phyloP scores from a whole-genome alignment of 2,113 vertebrate species.

The Thunnus thynnus region DNA sequence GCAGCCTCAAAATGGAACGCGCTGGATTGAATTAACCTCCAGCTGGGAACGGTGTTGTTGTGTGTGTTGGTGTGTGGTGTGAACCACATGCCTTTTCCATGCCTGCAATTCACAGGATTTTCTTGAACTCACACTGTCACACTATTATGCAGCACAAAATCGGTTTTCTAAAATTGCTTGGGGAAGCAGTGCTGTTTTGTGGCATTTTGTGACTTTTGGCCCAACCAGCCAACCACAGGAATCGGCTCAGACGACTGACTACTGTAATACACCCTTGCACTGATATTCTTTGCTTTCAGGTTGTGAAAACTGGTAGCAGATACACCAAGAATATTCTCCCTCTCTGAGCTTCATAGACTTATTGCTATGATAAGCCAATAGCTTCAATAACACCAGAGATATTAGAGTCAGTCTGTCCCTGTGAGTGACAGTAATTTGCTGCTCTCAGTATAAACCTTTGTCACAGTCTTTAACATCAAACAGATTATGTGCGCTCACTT shows the following conservation, averaged over 20 bases:
- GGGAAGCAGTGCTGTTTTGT: constrained; percentile 52
- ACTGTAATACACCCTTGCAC: constrained; percentile 34
- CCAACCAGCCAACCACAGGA: constrained; percentile 45
- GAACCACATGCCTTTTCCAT: constrained; percentile 61
- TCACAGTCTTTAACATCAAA: constrained; percentile 73
- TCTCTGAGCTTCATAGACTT: constrained; percentile 17
- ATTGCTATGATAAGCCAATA: constrained; percentile 50
- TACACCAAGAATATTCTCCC: constrained; percentile 18
- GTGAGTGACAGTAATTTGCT: constrained; percentile 72
- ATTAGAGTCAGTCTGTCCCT: constrained; percentile 51
- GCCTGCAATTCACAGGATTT: constrained; percentile 53
- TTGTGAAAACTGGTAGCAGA: constrained; percentile 14
- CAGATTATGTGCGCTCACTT: constrained; percentile 75
- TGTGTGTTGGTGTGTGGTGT: constrained; percentile 62
- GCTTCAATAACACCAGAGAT: constrained; percentile 41
- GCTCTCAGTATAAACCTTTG: constrained; percentile 68
- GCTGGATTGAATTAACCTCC: constrained; percentile 83
- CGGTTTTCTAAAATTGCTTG: constrained; percentile 61
- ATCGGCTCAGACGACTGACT: constrained; percentile 45
- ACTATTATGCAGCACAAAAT: constrained; percentile 47
- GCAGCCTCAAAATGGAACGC: constrained; percentile 76
- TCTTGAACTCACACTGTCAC: constrained; percentile 45
- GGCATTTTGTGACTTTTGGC: constrained; percentile 68
- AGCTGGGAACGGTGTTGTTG: constrained; percentile 66
- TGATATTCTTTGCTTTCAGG: constrained; percentile 13